phyloP scores from a whole-genome alignment of 2,113 vertebrate genomes.

The Serinus canaria region DNA sequence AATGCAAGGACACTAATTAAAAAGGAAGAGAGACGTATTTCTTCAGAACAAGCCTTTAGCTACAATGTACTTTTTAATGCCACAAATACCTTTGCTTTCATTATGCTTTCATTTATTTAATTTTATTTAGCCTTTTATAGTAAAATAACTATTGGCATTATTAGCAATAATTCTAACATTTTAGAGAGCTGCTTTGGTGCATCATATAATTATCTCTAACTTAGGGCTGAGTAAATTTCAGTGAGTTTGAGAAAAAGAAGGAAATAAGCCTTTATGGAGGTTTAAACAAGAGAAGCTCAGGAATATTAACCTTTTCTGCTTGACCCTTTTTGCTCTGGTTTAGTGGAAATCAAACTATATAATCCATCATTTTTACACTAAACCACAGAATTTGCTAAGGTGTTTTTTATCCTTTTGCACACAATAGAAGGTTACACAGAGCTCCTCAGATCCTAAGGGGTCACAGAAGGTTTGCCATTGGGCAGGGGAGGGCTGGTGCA shows the following conservation, averaged over 20 bases:
- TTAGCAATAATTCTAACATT: conserved; percentile 54
- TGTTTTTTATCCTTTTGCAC: not conserved
- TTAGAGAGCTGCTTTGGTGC: conserved; percentile 53
- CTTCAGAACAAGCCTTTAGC: conserved; percentile 34
- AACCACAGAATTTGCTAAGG: not conserved
- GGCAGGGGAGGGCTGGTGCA: not conserved
- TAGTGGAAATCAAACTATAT: not conserved
- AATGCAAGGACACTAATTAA: conserved; percentile 24
- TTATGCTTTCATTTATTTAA: conserved; percentile 17
- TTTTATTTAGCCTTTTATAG: conserved; percentile 40
- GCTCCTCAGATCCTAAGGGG: not conserved
- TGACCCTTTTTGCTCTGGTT: conserved; percentile 2
- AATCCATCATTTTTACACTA: not conserved
- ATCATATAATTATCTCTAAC: conserved; percentile 64
- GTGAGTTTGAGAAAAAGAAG: conserved; percentile 16
- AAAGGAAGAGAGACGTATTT: conserved; percentile 20
- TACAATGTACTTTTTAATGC: not conserved
- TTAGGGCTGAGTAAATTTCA: conserved; percentile 58
- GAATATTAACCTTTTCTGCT: conserved; percentile 10
- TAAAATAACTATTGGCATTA: conserved; percentile 24
- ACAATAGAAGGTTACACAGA: not conserved
- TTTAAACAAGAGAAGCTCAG: conserved; percentile 34
- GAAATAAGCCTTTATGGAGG: conserved; percentile 44
- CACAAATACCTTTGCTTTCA: not conserved
- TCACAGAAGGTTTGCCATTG: not conserved